Evolutionary conservation across 2,113 vertebrate species (phyloP), one percentile per base, ranked within the genome.

Genomic region (Rutilus rutilus): DNA sequence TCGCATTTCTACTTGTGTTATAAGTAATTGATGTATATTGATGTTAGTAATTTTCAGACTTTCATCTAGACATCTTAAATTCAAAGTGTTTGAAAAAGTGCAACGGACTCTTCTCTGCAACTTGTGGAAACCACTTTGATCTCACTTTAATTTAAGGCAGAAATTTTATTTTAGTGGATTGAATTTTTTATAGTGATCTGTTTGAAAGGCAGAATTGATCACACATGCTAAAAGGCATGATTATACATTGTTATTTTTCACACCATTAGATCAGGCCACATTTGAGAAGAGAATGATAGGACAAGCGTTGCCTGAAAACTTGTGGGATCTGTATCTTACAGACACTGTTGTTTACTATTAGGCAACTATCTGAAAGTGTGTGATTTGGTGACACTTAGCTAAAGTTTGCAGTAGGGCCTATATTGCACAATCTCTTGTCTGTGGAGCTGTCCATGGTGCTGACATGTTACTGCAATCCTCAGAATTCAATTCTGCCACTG

Each of bases 361-460:
- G 74, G 74, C 25, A 52, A 52, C 8, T 30, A 21, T 52, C 52
- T 59, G 25, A 54, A 3, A 23, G 27, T 39, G 25, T 42, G 50
- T 52, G 50, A 52, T 67, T 25, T 78, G 25, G 15, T 30, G 27
- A 33, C 39, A 5, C 11, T 45, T 27, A 60, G 3, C 42, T 74
- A 25, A 69, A 8, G 21, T 47, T 54, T 79, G 33, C n/a, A 54
- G 59, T 67, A 33, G 33, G 33, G 33, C 33, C 33, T 33, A 19
- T 64, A 17, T 78, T 77, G 21, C 42, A 2, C 39, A 59, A 21
- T 30, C 2, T 17, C 4, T 83, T 36, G 47, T 30, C 10, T 39
- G 19, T 25, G 69, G 86, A 82, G 85, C 88, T 89, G 45, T 89
- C 90, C 87, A 36, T 7, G 88, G 90, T 89, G 23, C 90, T 90